Evolutionary conservation across 1,140 invertebrate genomes (phyloP).

Genomic region (Cydia amplana): DNA sequence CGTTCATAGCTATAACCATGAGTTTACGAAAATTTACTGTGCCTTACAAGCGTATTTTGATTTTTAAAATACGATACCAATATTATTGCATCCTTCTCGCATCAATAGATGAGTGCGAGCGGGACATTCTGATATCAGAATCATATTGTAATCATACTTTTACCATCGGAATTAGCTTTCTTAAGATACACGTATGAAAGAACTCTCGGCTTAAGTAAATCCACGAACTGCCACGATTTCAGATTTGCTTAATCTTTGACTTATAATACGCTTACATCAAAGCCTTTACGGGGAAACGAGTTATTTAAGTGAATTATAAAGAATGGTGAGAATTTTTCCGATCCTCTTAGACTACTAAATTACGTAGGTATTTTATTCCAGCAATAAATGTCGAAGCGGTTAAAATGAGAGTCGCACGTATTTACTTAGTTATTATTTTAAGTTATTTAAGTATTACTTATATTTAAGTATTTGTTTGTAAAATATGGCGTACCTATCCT

Average conservation of each 20-base stretch:
- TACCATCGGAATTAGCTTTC: not conserved
- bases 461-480: no score
- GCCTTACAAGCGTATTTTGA: not conserved
- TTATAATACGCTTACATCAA: constrained; percentile 17
- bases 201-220: constrained; percentile 19
- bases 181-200: constrained; percentile 22
- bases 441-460: no score
- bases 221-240: constrained; percentile 18
- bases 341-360: not conserved
- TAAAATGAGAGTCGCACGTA: no score
- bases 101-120: not conserved
- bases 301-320: constrained; percentile 15
- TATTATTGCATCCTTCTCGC: not conserved
- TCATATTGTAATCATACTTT: not conserved
- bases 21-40: constrained; percentile 8
- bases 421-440: no score
- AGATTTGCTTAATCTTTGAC: constrained; percentile 30
- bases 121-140: not conserved
- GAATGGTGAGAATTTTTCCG: not conserved
- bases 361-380: not conserved
- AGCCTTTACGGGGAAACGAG: not conserved
- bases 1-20: constrained; percentile 5
- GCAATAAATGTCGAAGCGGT: not conserved
- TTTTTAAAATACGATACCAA: not conserved
- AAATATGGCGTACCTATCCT: no score